Evolutionary conservation across 1,140 invertebrate species (phyloP), one percentile per base, ranked within the genome.

Genomic region (Diorhabda elongata): DNA sequence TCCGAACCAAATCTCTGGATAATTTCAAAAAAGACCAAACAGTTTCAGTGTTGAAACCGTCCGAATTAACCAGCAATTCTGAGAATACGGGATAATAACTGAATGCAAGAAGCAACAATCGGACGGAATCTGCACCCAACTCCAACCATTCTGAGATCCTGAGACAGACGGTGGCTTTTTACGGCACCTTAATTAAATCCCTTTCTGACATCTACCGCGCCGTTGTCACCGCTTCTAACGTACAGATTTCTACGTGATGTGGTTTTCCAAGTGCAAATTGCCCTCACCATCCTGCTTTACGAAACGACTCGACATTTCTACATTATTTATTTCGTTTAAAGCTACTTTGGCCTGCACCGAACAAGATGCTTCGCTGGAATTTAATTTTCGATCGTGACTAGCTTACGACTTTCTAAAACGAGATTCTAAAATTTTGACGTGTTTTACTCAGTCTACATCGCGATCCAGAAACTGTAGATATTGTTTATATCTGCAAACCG

Each of bases 171-270:
- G 73, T 72, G 75, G 73, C 78, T 79, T 80, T 80, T 79, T 80
- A 76, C 78, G 72, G 73, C 73, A 73, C 78, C 77, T 80, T 80
- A 81, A 81, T 80, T 81, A 80, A 81, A 81, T 80, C 78, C 78
- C 75, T 76, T 80, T 80, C 77, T 80, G 79, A 81, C 79, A 81
- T 80, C 79, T 75, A 79, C 73, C 76, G 75, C 74, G 77, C 75
- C 76, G 77, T 81, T 79, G 78, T 79, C 78, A 77, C 76, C 76
- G 75, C 72, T 76, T 69, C 76, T 75, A 77, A 78, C 76, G 76
- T 73, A 73, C 74, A 79, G 77, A 80, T 80, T 80, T 78, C 78
- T 80, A 80, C 79, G 79, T 80, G 79, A 79, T 76, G 76, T 71
- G 79, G 77, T 79, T 81, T 76, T 75, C 74, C 74, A 79, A 78